These are phyloP conservation scores for Perodicticus potto DNA, from an alignment of 2,797 vertebrate genomes.

Conservation along the genomic window DNA sequence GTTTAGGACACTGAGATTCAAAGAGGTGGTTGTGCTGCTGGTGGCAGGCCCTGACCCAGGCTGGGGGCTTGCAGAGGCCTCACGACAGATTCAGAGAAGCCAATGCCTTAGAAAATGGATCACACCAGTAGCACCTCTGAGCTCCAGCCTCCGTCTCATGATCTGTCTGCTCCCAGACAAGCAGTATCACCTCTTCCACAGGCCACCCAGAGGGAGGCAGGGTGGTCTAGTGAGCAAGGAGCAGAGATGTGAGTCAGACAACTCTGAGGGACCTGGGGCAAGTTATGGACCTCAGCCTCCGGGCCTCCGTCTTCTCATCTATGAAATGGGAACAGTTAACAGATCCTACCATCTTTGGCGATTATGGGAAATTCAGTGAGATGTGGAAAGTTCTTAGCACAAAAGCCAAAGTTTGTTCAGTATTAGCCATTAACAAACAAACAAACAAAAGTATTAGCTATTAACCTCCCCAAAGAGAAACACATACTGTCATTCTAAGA, in stretches of 20 bases:
- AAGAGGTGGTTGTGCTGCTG: not conserved
- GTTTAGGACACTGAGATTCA: slow-evolving; percentile 19
- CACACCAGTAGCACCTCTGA: not conserved
- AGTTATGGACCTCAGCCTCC: not conserved
- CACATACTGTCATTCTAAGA: not conserved
- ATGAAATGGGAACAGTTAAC: not conserved
- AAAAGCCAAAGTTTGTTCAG: not conserved
- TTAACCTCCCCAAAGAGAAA: not conserved
- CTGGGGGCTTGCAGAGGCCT: not conserved
- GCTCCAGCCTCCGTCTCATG: not conserved
- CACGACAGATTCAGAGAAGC: not conserved
- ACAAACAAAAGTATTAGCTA: not conserved
- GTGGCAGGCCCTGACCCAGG: not conserved
- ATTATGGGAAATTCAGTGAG: slow-evolving; percentile 19
- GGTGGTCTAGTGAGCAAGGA: not conserved
- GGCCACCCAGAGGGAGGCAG: not conserved
- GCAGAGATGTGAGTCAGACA: not conserved
- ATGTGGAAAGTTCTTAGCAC: not conserved
- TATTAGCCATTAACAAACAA: not conserved
- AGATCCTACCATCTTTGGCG: not conserved
- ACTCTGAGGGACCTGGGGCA: not conserved
- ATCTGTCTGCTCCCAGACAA: not conserved
- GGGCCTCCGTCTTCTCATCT: not conserved
- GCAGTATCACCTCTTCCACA: not conserved
- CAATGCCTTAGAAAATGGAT: not conserved